Evolutionary conservation across 1,140 invertebrate species (phyloP).

Genomic region (Coenobita brevimanus): DNA sequence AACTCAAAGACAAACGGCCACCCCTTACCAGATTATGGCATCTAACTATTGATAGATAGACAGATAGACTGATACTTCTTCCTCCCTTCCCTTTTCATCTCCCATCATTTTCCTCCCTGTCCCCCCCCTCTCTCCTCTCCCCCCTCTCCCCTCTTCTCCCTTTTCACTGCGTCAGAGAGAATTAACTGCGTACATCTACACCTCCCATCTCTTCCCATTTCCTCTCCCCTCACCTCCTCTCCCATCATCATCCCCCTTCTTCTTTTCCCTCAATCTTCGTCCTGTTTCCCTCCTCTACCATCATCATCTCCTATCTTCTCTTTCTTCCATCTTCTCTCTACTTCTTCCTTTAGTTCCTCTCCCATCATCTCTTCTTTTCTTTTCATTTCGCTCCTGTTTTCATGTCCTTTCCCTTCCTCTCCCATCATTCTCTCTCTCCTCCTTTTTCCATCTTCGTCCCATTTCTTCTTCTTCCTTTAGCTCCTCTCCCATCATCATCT

Average conservation of each 20-base stretch:
- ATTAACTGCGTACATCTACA: neutral
- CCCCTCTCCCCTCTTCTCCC: neutral
- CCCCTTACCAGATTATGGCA: too few relatives aligned
- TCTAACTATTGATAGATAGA: too few relatives aligned
- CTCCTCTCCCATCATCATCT: neutral
- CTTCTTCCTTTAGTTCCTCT: neutral
- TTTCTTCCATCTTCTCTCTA: neutral
- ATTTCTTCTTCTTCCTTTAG: neutral
- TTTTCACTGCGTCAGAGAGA: too few relatives aligned
- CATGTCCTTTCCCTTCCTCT: neutral
- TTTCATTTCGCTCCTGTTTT: neutral
- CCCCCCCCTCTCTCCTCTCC: too few relatives aligned
- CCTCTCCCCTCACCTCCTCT: neutral
- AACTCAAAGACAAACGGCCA: too few relatives aligned
- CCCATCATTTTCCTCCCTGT: too few relatives aligned
- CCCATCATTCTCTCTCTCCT: too few relatives aligned
- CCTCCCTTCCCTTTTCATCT: too few relatives aligned
- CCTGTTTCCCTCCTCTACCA: neutral
- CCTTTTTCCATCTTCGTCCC: neutral
- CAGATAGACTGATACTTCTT: too few relatives aligned
- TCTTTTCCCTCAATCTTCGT: neutral
- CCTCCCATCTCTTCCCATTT: neutral
- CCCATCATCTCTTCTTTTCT: neutral
- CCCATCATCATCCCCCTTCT: neutral
- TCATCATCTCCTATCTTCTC: neutral